Conservation (phyloP, 2,888 invertebrate species). For the Eupithecia inturbata region DNA sequence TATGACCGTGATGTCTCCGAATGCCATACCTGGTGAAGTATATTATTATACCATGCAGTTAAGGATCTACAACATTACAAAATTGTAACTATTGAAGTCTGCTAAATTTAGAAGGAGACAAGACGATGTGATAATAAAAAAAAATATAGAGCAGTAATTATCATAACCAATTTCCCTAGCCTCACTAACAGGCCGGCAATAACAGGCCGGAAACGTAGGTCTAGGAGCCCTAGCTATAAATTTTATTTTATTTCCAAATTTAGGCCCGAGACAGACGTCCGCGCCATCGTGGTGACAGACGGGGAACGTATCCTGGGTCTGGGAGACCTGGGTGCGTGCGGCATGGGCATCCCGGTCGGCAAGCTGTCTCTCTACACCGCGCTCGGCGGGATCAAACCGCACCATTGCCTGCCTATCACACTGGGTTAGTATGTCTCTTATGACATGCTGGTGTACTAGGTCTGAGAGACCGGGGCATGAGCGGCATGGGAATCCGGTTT, state of each 20-base stretch:
- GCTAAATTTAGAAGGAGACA: not conserved
- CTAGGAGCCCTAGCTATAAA: not conserved
- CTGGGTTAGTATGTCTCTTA: slow-evolving; percentile 83
- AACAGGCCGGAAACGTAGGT: not conserved
- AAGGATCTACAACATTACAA: not conserved
- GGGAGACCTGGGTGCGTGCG: slow-evolving; percentile 98
- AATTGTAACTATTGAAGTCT: not conserved
- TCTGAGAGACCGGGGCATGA: not conserved
- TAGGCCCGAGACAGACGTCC: slow-evolving; percentile 94
- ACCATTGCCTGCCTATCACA: slow-evolving; percentile 96
- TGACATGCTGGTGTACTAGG: too few species aligned
- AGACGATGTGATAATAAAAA: not conserved
- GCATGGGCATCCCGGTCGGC: slow-evolving; percentile 99
- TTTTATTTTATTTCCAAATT: not conserved
- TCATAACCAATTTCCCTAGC: too few species aligned
- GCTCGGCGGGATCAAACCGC: slow-evolving; percentile 97
- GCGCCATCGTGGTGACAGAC: slow-evolving; percentile 97
- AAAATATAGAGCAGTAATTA: too few species aligned
- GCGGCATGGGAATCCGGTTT: not conserved
- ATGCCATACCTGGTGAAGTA: too few species aligned
- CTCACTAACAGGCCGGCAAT: too few species aligned
- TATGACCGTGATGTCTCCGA: too few species aligned
- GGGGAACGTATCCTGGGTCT: slow-evolving; percentile 99
- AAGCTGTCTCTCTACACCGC: slow-evolving; percentile 99
- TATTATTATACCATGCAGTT: too few species aligned